Base-by-base conservation (phyloP, 2,888 invertebrate species). In the Dendrolimus houi region DNA sequence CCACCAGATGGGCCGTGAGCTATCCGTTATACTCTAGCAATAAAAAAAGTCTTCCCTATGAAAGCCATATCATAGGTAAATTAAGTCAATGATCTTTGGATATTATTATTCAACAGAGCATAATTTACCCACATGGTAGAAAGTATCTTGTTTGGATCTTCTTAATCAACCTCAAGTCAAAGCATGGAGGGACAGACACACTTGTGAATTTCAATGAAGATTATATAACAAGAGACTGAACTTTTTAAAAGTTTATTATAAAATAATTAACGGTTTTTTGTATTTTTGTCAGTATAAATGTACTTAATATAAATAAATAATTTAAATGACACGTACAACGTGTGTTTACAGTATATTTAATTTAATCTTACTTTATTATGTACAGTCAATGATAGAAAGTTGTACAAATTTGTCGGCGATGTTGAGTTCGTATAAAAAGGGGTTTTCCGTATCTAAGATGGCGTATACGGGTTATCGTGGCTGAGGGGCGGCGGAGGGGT, bases 361-460 rank as follows among this genome's bases (percentile, higher is more conserved):
- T 88, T 85, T 85, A 87, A 87, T 87, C 87, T 89, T 89, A 88
- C 75, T 84, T 81, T 83, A 86, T 81, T 88, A 89, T 88, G 87
- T 89, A 88, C 87, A 89, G 83, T 83, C 79, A 83, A 77, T 70
- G 83, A 76, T 83, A 78, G 79, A 76, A 74, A 74, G 72, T 85
- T 85, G 87, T 88, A 88, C 87, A 89, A 82, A 77, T 77, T 70
- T 69, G 67, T 72, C 70, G 72, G 69, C 70, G 77, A 77, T 81
- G 77, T 75, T 71, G 70, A 71, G 74, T 77, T 75, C 79, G 85
- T 88, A 87, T 87, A 88, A 88, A 88, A 87, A 74, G 82, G 74
- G 78, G 79, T 78, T 68, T 75, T 85, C 86, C 88, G 89, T 85
- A 84, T 79, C 69, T 79, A 79, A 75, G 85, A 76, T 87, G 86